Conservation (phyloP, 2,113 vertebrate species). For the Trematocara marginatum region DNA sequence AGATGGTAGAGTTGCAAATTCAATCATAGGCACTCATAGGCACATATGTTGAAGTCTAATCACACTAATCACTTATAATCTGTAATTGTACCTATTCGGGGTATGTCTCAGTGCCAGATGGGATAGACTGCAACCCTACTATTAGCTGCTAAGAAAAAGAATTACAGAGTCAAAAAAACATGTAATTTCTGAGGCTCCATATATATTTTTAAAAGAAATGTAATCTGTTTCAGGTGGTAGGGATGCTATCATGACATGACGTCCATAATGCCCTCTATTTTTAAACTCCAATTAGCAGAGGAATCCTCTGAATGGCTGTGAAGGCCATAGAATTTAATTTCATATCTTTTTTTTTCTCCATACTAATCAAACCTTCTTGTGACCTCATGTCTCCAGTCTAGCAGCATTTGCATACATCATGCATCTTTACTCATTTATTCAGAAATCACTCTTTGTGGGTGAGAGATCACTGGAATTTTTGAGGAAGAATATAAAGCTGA, state of each 20-base stretch:
- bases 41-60: background rate
- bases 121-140: background rate
- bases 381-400: background rate
- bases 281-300: background rate
- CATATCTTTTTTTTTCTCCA: fast-evolving
- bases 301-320: background rate
- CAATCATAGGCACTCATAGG: background rate
- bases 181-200: background rate
- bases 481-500: background rate
- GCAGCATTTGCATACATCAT: background rate
- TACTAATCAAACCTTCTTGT: background rate
- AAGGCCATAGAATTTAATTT: background rate
- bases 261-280: background rate
- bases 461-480: background rate
- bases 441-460: background rate
- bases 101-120: background rate
- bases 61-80: background rate
- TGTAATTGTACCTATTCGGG: background rate
- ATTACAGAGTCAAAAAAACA: background rate
- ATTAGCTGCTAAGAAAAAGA: background rate
- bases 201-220: background rate
- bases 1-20: background rate
- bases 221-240: background rate
- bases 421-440: background rate
- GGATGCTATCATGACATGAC: background rate